Evolutionary conservation across 2,888 invertebrate species (phyloP), one percentile per base, ranked within the genome.

Genomic region (Metellina segmentata): DNA sequence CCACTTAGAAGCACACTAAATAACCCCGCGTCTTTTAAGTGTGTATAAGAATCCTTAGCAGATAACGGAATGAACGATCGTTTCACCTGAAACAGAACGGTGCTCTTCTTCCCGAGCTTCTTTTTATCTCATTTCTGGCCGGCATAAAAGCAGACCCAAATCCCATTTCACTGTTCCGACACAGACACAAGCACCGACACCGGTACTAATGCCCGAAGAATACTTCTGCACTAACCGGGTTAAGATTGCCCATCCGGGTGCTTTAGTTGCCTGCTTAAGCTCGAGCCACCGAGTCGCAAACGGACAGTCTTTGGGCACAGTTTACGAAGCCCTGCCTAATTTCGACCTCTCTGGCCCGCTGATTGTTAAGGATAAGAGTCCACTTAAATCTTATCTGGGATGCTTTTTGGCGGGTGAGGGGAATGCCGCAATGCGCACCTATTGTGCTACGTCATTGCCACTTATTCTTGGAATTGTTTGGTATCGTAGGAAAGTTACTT

Each of bases 351-450:
- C 34, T 0, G 20, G 9, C 49, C n/a, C 4, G 20, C 81, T 34
- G 48, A 85, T 85, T 52, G 85, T 75, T 61, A 48, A 7, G 85
- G 74, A 53, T 85, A 85, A 85, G 75, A 19, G 53, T 0, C 20
- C 85, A 85, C 74, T 85, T 85, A 85, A 85, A 85, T 85, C 85
- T 85, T 70, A 85, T 74, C 85, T 52, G 8, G 9, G 52, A 13
- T 74, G 7, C 7, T 74, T 53, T 75, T 61, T 61, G 34, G 13
- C 61, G 69, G 13, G 16, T 51, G 11, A 16, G 70, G 7, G n/a
- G 19, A 19, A 72, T 19, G 49, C 52, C 70, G 69, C 34, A 69
- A 49, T 81, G 70, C 81, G 16, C n/a, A 34, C 34, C 72, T n/a
- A 13, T 13, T 61, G 69, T n/a, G 13, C 19, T 19, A 51, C 5